A percentile compares a stretch with the other conserved stretches of the same genome.
Conservation (phyloP, 1,140 invertebrate genomes). For the Maconellicoccus hirsutus region DNA sequence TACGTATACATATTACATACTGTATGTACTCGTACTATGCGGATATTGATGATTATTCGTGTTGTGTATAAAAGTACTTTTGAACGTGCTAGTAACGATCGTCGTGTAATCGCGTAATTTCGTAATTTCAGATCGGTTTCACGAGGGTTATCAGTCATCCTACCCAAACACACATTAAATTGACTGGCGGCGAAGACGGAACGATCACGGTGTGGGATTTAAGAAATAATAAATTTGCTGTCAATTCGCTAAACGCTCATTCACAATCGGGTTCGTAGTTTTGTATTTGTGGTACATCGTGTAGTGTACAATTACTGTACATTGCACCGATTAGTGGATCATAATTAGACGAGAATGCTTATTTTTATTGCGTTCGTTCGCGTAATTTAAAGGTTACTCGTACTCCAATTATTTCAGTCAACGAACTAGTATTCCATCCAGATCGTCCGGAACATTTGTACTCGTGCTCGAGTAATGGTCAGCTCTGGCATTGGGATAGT, state of each 20-base stretch:
- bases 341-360: too few relatives aligned
- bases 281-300: background rate
- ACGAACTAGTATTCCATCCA: conserved; percentile 72
- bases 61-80: too few relatives aligned
- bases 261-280: conserved; percentile 41
- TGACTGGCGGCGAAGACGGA: conserved; percentile 70
- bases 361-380: too few relatives aligned
- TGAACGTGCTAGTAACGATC: too few relatives aligned
- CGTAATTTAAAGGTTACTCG: background rate
- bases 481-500: conserved; percentile 75
- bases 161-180: conserved; percentile 67
- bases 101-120: too few relatives aligned
- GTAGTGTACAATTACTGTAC: too few relatives aligned
- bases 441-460: conserved; percentile 69
- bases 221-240: conserved; percentile 63
- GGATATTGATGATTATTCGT: too few relatives aligned
- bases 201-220: conserved; percentile 80
- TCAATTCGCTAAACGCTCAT: conserved; percentile 67
- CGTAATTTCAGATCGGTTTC: conserved; percentile 42
- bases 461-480: conserved; percentile 63
- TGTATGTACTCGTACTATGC: too few relatives aligned
- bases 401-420: conserved; percentile 40
- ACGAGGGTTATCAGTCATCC: conserved; percentile 68
- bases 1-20: too few relatives aligned
- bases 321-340: too few relatives aligned